Base-by-base conservation (phyloP, 2,797 vertebrate genomes). In the Eulemur rubriventer region DNA sequence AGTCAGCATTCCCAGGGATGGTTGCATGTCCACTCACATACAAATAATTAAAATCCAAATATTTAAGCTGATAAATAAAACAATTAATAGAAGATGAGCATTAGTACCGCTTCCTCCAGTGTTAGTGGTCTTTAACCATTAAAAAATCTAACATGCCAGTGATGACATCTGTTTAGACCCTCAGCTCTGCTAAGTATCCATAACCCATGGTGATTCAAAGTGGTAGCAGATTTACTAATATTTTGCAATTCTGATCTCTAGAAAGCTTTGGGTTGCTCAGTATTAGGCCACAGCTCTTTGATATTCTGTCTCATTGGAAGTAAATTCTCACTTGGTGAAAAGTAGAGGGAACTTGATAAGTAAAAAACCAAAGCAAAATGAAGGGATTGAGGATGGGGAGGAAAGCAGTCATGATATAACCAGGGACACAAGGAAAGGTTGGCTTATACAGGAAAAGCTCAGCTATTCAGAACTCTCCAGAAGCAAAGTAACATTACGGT, bases 41-140 rank as follows among this genome's bases (percentile, higher is more conserved):
- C 9, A 87, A 70, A 83, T 59, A 76, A 85, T 81, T 93, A 86
- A 84, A 89, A 83, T 52, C 3, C 4, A 93, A 59, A 93, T 84
- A 41, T 55, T 83, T 59, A 82, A 82, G 35, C 38, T 89, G 28
- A 78, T 43, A 65, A 93, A 88, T 80, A 85, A 86, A 91, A 22
- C 26, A 84, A 88, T 59, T 76, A 89, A 43, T 10, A 69, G 33
- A 92, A 95, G 22, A 46, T 72, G 89, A 91, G 72, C n/a, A 0
- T 79, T 92, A 91, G 33, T 26, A 81, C 46, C 43, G 2, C 70
- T 57, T 91, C 28, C 81, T 52, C 1, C 46, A 70, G 7, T 79
- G n/a, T 1, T 38, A 70, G 7, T 79, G n/a, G 20, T 86, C 50
- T 76, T 82, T 89, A 95, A 81, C 16, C n/a, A 80, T 13, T 52